phyloP scores from a whole-genome alignment of 1,140 invertebrate genomes.

The Calliopsis andreniformis region DNA sequence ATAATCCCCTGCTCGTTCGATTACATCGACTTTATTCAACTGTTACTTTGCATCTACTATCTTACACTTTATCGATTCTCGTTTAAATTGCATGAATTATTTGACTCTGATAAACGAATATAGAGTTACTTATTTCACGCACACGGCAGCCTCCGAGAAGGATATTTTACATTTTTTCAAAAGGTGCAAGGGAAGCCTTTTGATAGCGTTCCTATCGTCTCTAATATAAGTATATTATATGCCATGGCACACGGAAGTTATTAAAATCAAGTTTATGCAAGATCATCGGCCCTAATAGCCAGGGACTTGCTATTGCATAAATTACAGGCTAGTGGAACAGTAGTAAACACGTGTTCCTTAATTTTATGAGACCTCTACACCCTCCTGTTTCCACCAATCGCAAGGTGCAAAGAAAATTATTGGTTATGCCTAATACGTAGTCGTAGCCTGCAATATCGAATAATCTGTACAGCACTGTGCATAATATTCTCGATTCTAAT shows the following conservation, averaged over 20 bases:
- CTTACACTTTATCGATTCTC: too few species aligned
- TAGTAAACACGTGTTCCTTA: neutral
- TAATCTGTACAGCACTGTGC: neutral
- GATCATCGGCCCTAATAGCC: neutral
- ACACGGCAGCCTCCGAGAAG: too few species aligned
- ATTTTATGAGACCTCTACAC: neutral
- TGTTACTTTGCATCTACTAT: too few species aligned
- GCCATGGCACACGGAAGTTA: neutral
- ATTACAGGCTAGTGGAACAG: neutral
- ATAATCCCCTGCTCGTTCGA: constrained; percentile 48
- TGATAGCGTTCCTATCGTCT: too few species aligned
- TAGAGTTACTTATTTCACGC: too few species aligned
- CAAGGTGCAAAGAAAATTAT: constrained; percentile 3
- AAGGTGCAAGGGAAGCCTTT: too few species aligned
- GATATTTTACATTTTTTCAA: too few species aligned
- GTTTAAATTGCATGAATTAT: too few species aligned
- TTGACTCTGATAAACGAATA: too few species aligned
- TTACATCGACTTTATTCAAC: neutral
- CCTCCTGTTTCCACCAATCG: neutral
- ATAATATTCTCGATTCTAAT: neutral
- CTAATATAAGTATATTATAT: neutral
- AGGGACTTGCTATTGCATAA: constrained; percentile 1
- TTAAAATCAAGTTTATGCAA: constrained; percentile 1
- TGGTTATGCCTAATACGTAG: neutral
- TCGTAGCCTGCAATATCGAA: neutral